Conservation (phyloP, 2,113 vertebrate genomes). For the Brachypodius melanocephalos region DNA sequence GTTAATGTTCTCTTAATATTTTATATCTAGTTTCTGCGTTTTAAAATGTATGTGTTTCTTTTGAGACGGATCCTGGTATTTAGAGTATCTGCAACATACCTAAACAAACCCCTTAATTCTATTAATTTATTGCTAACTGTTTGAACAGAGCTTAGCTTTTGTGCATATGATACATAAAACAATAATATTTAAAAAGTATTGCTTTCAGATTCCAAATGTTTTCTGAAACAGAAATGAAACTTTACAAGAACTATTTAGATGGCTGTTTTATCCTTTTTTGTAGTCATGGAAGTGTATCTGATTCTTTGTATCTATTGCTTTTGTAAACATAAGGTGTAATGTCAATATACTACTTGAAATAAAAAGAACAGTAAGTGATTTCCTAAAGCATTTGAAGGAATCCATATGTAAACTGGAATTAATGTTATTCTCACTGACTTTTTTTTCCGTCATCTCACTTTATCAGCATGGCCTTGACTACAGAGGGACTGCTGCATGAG, state of each 20-base stretch:
- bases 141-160: background rate
- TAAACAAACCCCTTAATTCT: background rate
- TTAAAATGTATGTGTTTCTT: background rate
- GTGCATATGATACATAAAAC: background rate
- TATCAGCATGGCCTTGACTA: background rate
- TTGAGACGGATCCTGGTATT: background rate
- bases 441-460: background rate
- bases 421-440: background rate
- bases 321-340: background rate
- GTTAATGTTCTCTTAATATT: background rate
- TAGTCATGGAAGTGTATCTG: background rate
- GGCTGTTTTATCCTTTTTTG: background rate
- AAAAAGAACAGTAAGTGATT: background rate
- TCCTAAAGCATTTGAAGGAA: background rate
- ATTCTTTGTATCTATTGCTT: background rate
- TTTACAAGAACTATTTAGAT: background rate
- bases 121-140: background rate
- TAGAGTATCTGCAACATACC: background rate
- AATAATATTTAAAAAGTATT: background rate
- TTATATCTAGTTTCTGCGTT: background rate
- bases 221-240: background rate
- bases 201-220: background rate
- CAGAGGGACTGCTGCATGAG: background rate
- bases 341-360: background rate
- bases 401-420: background rate